Conservation (phyloP, 2,113 vertebrate genomes). For the Hylia prasina region DNA sequence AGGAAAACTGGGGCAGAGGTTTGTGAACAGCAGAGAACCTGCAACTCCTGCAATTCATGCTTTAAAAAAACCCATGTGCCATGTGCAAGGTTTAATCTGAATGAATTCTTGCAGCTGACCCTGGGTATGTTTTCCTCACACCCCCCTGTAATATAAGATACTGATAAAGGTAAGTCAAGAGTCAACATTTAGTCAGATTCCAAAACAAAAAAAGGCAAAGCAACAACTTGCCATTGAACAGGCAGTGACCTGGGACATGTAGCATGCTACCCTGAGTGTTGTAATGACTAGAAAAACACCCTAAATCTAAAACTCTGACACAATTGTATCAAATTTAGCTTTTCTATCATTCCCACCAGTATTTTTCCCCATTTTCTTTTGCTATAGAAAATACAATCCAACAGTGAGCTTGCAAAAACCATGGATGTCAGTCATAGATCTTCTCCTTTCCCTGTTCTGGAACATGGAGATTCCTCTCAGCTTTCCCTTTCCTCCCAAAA, state of each 20-base stretch:
- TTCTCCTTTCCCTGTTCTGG: neutral
- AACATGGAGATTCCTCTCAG: neutral
- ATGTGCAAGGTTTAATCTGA: neutral
- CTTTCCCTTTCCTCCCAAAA: neutral
- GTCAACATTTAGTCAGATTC: neutral
- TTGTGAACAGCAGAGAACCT: neutral
- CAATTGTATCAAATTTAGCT: neutral
- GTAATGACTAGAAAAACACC: neutral
- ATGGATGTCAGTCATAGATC: neutral
- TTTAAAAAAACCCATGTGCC: neutral
- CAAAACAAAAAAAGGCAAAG: neutral
- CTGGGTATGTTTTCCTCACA: neutral
- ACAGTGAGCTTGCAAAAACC: neutral
- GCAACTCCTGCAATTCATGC: neutral
- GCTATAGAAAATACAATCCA: neutral
- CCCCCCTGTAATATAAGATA: accelerated
- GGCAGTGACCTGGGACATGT: accelerated
- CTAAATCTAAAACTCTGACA: neutral
- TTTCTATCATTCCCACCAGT: neutral
- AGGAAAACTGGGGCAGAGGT: neutral
- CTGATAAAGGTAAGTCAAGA: neutral
- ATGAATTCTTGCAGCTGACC: neutral
- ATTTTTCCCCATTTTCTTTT: neutral
- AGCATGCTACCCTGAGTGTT: neutral
- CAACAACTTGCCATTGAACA: neutral